Evolutionary conservation across 2,113 vertebrate genomes (phyloP), one percentile per base, ranked within the genome.

Genomic region (Heterochromis multidens): DNA sequence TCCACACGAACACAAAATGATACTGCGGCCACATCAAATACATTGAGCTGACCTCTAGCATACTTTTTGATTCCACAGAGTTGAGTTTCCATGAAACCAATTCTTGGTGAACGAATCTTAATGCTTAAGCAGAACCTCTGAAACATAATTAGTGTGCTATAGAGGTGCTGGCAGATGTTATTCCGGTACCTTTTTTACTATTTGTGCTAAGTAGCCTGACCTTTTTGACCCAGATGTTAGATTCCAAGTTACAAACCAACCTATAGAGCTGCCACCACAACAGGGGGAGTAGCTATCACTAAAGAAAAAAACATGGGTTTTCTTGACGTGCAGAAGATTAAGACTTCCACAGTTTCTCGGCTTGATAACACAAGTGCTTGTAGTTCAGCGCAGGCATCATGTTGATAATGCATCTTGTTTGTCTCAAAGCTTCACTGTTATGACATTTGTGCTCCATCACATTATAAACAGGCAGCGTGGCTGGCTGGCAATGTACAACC

Each of bases 381-480:
- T 1, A 62, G 46, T 33, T 56, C 2, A 25, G 49, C 4, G 40
- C 82, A 58, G 78, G 13, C 59, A 85, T 86, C 79, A 14, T 23
- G 57, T 43, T 95, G 96, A 97, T 97, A 96, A 96, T 96, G 97
- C 96, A 97, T 97, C 97, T 97, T 98, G 97, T 98, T 98, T 98
- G 97, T 97, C 97, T 98, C 97, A 97, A 96, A 96, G 95, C 97
- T 97, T 96, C 96, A 96, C 97, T 98, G 97, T 98, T 98, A 98
- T 98, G 97, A 98, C 97, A 97, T 98, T 98, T 97, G 86, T 97
- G 96, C 97, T 98, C 96, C 96, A 98, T 98, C 97, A 97, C 97
- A 97, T 98, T 97, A 97, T 97, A 97, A 97, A 97, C 97, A 97
- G 97, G 97, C 97, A 96, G 97, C 46, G 96, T 96, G 96, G 96